Percentiles rank a stretch among this genome's conserved stretches.
Conservation (phyloP, 2,113 vertebrate species). For the Vanacampus margaritifer region DNA sequence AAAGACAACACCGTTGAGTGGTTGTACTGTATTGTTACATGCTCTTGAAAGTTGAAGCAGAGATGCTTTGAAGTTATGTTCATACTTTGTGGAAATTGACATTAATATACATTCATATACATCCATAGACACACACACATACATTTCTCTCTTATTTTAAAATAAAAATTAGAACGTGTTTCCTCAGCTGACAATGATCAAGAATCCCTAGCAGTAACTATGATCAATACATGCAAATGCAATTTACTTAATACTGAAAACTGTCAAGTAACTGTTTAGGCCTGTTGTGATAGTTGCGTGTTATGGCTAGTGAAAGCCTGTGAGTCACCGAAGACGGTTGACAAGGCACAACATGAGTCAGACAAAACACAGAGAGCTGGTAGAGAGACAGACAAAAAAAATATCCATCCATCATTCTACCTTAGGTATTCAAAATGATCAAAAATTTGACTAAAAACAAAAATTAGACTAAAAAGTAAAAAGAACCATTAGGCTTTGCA, state of each 20-base stretch:
- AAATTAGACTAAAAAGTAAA: too few relatives aligned
- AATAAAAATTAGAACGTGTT: not conserved
- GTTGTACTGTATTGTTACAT: not conserved
- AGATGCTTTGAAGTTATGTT: slow-evolving; percentile 1
- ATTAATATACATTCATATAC: not conserved
- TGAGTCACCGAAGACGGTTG: not conserved
- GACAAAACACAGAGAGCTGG: not conserved
- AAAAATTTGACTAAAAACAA: not conserved
- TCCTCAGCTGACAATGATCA: not conserved
- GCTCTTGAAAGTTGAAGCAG: not conserved
- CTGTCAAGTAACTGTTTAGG: not conserved
- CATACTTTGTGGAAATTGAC: not conserved
- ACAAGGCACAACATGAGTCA: not conserved
- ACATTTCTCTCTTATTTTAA: too few relatives aligned
- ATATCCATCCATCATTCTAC: not conserved
- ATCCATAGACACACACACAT: too few relatives aligned
- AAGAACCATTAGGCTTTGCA: too few relatives aligned
- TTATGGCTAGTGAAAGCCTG: not conserved
- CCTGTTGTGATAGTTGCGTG: not conserved
- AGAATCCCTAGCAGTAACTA: not conserved
- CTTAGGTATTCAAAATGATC: not conserved
- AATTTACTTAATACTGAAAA: not conserved
- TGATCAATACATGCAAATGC: not conserved
- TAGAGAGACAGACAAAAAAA: not conserved
- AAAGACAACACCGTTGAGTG: not conserved